These are phyloP conservation scores for Plestiodon gilberti DNA, from an alignment of 2,113 vertebrate genomes.

Conservation along the genomic window DNA sequence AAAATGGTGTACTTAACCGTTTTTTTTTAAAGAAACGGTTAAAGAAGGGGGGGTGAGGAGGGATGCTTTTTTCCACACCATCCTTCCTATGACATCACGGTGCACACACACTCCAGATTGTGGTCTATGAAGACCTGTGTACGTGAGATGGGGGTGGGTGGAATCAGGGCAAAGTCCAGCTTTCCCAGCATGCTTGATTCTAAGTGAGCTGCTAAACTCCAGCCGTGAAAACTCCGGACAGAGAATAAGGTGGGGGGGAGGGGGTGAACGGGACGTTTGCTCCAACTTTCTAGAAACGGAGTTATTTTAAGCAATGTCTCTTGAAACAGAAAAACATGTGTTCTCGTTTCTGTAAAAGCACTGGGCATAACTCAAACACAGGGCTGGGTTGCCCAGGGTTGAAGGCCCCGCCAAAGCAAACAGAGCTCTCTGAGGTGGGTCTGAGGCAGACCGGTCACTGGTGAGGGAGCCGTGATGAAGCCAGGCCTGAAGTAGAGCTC, in stretches of 20 bases:
- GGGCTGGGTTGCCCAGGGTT: constrained; percentile 59
- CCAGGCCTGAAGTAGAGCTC: constrained; percentile 37
- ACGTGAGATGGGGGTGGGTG: background rate
- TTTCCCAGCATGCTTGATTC: constrained; percentile 32
- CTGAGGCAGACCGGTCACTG: constrained; percentile 59
- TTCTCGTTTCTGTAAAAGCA: constrained; percentile 49
- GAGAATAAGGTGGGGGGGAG: background rate
- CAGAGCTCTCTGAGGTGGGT: constrained; percentile 69
- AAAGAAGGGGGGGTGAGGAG: constrained; percentile 21
- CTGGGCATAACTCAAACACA: constrained; percentile 50
- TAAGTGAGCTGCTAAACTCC: constrained; percentile 22
- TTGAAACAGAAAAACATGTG: constrained; percentile 70
- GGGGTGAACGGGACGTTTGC: constrained; percentile 16
- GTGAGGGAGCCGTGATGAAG: background rate
- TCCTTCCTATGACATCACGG: constrained; percentile 22
- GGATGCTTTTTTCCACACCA: constrained; percentile 38
- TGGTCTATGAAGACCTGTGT: background rate
- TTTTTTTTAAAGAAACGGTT: constrained; percentile 40
- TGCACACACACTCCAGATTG: rapidly evolving
- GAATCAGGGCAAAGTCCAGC: constrained; percentile 20
- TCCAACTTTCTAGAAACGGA: constrained; percentile 72
- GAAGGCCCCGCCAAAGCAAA: constrained; percentile 60
- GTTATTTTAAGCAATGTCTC: constrained; percentile 74
- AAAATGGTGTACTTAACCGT: constrained; percentile 61
- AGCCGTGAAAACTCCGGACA: constrained; percentile 35